These are phyloP conservation scores for Balaeniceps rex DNA, from an alignment of 2,113 vertebrate species.

Conservation along the genomic window DNA sequence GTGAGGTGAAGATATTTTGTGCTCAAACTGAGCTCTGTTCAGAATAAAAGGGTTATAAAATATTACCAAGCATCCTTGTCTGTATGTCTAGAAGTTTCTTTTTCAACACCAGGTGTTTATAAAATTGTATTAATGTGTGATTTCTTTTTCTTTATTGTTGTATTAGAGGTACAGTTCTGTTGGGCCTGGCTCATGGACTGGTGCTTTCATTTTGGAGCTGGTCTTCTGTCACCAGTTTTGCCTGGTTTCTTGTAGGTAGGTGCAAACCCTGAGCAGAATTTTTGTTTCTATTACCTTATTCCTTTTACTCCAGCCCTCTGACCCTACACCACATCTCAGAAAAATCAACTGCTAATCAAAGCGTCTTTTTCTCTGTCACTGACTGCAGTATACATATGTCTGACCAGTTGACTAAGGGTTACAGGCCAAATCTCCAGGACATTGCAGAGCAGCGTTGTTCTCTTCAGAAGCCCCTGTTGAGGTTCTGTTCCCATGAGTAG, in stretches of 20 bases:
- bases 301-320: background rate
- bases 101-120: background rate
- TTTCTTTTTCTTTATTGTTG: background rate
- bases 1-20: background rate
- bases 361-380: background rate
- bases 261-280: background rate
- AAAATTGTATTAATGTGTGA: background rate
- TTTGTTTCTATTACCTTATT: background rate
- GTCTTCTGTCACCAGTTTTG: slow-evolving; percentile 11
- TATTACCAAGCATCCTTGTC: background rate
- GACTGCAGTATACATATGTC: background rate
- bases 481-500: background rate
- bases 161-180: slow-evolving; percentile 53
- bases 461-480: background rate
- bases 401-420: background rate
- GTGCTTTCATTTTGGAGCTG: slow-evolving; percentile 67
- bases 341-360: background rate
- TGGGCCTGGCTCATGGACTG: slow-evolving; percentile 56
- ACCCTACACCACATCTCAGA: background rate
- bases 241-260: slow-evolving; percentile 58
- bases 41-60: background rate
- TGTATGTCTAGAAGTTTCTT: background rate
- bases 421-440: background rate
- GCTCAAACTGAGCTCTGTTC: background rate
- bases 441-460: background rate